Evolutionary conservation across 2,113 vertebrate species (phyloP), one percentile per base, ranked within the genome.

Genomic region (Chinchilla lanigera): DNA sequence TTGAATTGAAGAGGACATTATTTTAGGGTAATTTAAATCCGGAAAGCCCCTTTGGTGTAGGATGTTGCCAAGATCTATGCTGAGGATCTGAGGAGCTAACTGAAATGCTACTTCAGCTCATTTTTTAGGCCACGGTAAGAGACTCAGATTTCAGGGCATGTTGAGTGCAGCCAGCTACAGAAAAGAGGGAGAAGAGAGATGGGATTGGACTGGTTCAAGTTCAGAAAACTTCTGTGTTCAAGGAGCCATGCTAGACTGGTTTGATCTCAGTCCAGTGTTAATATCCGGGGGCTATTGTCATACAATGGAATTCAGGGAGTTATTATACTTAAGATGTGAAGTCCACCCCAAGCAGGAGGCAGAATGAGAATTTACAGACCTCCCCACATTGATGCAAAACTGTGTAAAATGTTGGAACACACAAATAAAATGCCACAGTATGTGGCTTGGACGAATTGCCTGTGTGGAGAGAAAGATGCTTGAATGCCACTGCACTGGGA

Each of bases 1-100:
- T 85, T 69, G 90, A 93, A 87, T 86, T 96, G 89, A 96, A 93
- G 38, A 94, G 91, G 67, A 95, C 75, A 84, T 83, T 95, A 81
- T 94, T 93, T 95, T 38, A 94, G 50, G 44, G 28, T 41, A 16
- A 58, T 80, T 93, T 94, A 95, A 77, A 87, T 90, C 58, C 63
- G 47, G n/a, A 96, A 90, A 93, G 9, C 78, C 56, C 50, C n/a
- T 78, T 82, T 61, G 35, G 69, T 16, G 9, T 86, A 89, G 3
- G 17, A 35, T 41, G 33, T 11, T 7, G 14, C 52, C 60, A 41
- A 41, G 17, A 41, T 5, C 0, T 30, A 80, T 44, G 44, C 47
- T 5, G 7, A 80, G 38, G 38, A 24, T 26, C 69, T 41, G 12
- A 44, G 52, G 81, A 60, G 41, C 9, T 54, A 38, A 67, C 11